Percentiles rank a stretch among this genome's conserved stretches.
Evolutionary conservation across 2,797 vertebrate species (phyloP).

Genomic region (Ctenopoma kingsleyae): DNA sequence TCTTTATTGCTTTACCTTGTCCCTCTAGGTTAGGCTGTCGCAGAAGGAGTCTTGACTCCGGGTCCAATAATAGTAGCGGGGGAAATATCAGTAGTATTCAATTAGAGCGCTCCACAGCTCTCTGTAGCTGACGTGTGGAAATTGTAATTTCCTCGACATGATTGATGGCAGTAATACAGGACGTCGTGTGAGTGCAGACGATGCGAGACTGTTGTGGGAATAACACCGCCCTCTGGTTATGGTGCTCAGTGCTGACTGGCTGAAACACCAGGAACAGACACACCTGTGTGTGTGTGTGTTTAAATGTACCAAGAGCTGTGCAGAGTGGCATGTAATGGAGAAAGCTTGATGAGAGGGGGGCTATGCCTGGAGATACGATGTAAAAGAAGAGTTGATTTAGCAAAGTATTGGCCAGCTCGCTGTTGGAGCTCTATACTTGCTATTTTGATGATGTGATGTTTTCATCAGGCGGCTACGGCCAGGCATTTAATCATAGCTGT

Average conservation of each 20-base stretch:
- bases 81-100: slow-evolving; percentile 81
- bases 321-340: slow-evolving; percentile 70
- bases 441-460: slow-evolving; percentile 69
- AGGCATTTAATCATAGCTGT: slow-evolving; percentile 74
- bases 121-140: slow-evolving; percentile 84
- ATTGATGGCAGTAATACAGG: slow-evolving; percentile 87
- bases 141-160: slow-evolving; percentile 87
- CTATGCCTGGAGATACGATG: slow-evolving; percentile 37
- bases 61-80: slow-evolving; percentile 65
- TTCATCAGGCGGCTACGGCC: slow-evolving; percentile 39
- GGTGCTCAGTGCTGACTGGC: slow-evolving; percentile 68
- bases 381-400: slow-evolving; percentile 53
- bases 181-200: slow-evolving; percentile 76
- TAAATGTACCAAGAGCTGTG: slow-evolving; percentile 45
- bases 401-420: slow-evolving; percentile 27
- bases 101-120: slow-evolving; percentile 78
- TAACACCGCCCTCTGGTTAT: slow-evolving; percentile 71
- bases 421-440: slow-evolving; percentile 29
- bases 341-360: slow-evolving; percentile 39
- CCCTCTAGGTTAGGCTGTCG: slow-evolving; percentile 64
- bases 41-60: slow-evolving; percentile 58
- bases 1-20: slow-evolving; percentile 65
- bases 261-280: slow-evolving; percentile 53
- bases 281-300: slow-evolving; percentile 51
- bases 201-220: slow-evolving; percentile 72